Percentiles rank a stretch among this genome's conserved stretches.
Evolutionary conservation across 2,888 invertebrate genomes (phyloP).

Genomic region (Pammene fasciana): DNA sequence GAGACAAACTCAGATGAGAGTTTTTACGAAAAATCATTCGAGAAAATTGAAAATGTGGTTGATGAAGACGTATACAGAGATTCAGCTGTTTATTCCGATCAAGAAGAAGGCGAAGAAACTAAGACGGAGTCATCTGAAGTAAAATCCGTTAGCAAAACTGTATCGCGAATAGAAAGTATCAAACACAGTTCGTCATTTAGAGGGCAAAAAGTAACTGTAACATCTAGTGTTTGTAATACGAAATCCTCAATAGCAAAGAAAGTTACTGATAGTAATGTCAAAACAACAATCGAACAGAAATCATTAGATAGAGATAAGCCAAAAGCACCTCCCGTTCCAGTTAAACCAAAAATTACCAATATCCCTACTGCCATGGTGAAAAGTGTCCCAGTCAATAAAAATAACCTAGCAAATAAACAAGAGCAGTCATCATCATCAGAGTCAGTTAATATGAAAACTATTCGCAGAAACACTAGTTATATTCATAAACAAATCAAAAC

Average conservation of each 20-base stretch:
- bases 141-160: slow-evolving; percentile 56
- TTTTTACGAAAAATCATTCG: slow-evolving; percentile 90
- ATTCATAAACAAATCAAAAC: slow-evolving; percentile 54
- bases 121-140: slow-evolving; percentile 52
- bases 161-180: slow-evolving; percentile 63
- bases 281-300: slow-evolving; percentile 50
- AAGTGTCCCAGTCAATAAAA: slow-evolving; percentile 49
- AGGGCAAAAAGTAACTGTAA: slow-evolving; percentile 58
- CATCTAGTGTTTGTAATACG: slow-evolving; percentile 55
- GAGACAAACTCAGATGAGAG: slow-evolving; percentile 83
- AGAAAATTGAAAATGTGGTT: slow-evolving; percentile 87
- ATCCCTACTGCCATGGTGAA: slow-evolving; percentile 55
- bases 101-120: slow-evolving; percentile 80
- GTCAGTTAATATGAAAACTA: slow-evolving; percentile 62
- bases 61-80: slow-evolving; percentile 89
- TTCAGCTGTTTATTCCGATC: slow-evolving; percentile 92
- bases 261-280: slow-evolving; percentile 3
- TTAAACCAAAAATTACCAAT: slow-evolving; percentile 81
- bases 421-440: slow-evolving; percentile 63
- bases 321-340: slow-evolving; percentile 86
- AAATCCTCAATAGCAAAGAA: slow-evolving; percentile 54
- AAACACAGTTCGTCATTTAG: slow-evolving; percentile 65
- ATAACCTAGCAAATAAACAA: slow-evolving; percentile 51
- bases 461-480: slow-evolving; percentile 61
- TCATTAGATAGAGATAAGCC: slow-evolving; percentile 63